These are phyloP conservation scores for Elephas maximus DNA, from an alignment of 2,113 vertebrate species.

Conservation along the genomic window DNA sequence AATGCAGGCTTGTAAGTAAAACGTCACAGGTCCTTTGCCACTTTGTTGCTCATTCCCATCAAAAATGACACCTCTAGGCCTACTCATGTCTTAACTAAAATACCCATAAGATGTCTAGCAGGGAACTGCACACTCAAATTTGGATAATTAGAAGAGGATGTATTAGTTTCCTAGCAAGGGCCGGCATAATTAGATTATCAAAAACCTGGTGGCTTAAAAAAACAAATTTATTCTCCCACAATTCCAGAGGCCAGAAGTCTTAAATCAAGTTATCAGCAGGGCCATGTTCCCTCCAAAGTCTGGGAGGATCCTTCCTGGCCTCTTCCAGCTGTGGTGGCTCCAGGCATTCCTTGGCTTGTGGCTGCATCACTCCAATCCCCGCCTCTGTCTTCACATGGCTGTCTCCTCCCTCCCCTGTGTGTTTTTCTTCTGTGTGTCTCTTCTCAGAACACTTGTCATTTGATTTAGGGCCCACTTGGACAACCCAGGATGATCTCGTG, in stretches of 20 bases:
- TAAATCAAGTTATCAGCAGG: neutral
- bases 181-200: neutral
- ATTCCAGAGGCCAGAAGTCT: neutral
- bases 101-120: neutral
- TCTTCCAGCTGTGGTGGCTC: neutral
- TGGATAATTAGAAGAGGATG: neutral
- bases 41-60: neutral
- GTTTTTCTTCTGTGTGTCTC: neutral
- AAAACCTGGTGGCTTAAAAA: neutral
- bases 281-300: neutral
- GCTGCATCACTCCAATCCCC: neutral
- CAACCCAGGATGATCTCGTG: neutral
- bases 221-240: neutral
- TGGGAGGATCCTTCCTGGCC: neutral
- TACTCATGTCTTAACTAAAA: neutral
- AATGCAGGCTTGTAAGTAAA: neutral
- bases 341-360: neutral
- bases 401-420: too few relatives aligned
- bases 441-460: neutral
- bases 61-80: neutral
- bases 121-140: neutral
- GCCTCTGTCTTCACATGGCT: neutral
- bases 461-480: neutral
- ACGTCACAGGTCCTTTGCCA: neutral
- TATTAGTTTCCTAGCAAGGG: too few relatives aligned